Evolutionary conservation across 2,113 vertebrate species (phyloP).

Genomic region (Proteles cristata): DNA sequence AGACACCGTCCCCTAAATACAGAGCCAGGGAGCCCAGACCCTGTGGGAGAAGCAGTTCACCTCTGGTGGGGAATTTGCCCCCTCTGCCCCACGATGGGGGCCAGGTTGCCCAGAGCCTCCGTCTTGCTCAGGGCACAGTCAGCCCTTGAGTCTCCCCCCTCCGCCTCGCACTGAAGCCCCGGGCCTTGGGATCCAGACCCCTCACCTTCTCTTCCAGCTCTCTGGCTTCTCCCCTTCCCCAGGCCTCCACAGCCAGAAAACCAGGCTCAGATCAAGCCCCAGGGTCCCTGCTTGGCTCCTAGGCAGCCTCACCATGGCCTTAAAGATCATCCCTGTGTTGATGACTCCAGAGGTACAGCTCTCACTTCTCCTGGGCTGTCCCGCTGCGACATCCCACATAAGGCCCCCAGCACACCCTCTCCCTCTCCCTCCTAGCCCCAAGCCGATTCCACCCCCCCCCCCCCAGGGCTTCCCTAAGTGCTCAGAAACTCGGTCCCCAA

Average conservation of each 20-base stretch:
- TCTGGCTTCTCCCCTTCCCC: too few relatives aligned
- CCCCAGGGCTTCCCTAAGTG: accelerated
- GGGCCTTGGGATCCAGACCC: neutral
- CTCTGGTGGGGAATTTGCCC: neutral
- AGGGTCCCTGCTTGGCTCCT: neutral
- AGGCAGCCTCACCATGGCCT: neutral
- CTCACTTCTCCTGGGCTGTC: neutral
- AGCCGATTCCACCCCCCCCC: neutral
- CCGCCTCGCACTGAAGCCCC: neutral
- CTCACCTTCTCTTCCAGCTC: too few relatives aligned
- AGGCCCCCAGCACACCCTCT: accelerated
- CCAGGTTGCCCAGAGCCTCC: neutral
- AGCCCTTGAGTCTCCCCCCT: neutral
- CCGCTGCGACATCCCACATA: too few relatives aligned
- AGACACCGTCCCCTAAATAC: neutral
- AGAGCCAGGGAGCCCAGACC: too few relatives aligned
- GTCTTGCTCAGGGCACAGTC: neutral
- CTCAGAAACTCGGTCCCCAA: neutral
- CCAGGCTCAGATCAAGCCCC: neutral
- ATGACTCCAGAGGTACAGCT: too few relatives aligned
- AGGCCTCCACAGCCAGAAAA: neutral
- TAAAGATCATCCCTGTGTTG: accelerated
- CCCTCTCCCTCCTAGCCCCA: neutral
- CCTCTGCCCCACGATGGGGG: accelerated
- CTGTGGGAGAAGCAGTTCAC: too few relatives aligned